phyloP scores from a whole-genome alignment of 1,140 invertebrate genomes.

The Anoplolepis gracilipes region DNA sequence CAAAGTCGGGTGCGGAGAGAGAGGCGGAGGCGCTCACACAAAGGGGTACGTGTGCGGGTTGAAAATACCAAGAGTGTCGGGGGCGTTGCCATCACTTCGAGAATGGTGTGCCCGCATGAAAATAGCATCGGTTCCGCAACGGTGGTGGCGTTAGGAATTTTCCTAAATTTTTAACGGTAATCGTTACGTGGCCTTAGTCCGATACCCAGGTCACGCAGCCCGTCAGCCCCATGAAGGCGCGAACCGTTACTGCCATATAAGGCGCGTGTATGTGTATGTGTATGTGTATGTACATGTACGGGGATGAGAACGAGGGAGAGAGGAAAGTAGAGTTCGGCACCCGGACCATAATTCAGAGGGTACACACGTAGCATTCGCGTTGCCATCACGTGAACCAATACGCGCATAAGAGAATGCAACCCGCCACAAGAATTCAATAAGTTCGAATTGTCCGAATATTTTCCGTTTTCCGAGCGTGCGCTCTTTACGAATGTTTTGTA shows the following conservation, averaged over 20 bases:
- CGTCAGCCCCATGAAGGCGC: slow-evolving; percentile 32
- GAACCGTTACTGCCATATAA: slow-evolving; percentile 12
- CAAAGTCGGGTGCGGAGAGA: neutral
- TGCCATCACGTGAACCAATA: slow-evolving; percentile 16
- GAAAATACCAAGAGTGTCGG: slow-evolving; percentile 22
- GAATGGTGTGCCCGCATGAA: slow-evolving; percentile 49
- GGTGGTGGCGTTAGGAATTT: slow-evolving; percentile 60
- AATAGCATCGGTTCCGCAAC: slow-evolving; percentile 62
- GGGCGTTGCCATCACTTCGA: slow-evolving; percentile 1
- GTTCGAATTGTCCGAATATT: slow-evolving; percentile 65
- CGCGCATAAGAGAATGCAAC: slow-evolving; percentile 28
- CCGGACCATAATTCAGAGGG: slow-evolving; percentile 27
- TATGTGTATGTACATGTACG: too few relatives aligned
- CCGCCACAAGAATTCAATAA: slow-evolving; percentile 65
- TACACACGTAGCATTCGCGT: slow-evolving; percentile 37
- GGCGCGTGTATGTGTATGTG: too few relatives aligned
- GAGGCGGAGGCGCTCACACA: slow-evolving; percentile 52
- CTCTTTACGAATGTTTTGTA: slow-evolving; percentile 41
- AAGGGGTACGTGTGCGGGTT: slow-evolving; percentile 70
- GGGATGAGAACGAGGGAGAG: neutral
- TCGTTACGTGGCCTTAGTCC: slow-evolving; percentile 66
- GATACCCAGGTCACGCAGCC: slow-evolving; percentile 71
- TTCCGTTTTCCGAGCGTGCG: slow-evolving; percentile 16
- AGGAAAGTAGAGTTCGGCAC: neutral
- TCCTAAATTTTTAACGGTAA: slow-evolving; percentile 75